phyloP scores from a whole-genome alignment of 2,888 invertebrate species.

The Chaetogeoica ovagalla region DNA sequence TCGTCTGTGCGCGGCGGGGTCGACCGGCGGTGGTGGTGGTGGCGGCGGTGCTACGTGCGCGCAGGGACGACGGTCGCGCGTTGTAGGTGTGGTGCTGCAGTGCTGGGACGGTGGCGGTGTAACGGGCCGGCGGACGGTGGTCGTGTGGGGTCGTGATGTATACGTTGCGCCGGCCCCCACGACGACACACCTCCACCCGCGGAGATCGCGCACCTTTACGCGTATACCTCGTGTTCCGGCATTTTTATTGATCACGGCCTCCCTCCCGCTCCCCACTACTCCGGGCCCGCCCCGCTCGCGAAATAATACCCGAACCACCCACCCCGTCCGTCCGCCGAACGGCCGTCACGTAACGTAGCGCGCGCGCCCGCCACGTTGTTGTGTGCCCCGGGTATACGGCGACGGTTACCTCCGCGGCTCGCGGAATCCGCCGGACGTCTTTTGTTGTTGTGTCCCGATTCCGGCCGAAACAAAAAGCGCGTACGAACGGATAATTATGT shows the following conservation, averaged over 20 bases:
- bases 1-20: no score
- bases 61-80: not conserved
- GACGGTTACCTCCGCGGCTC: no score
- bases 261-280: not conserved
- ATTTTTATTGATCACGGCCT: constrained; percentile 52
- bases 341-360: not conserved
- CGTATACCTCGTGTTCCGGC: constrained; percentile 49
- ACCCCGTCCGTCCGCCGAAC: not conserved
- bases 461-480: no score
- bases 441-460: no score
- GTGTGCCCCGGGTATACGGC: no score
- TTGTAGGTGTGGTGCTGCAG: no score
- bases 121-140: not conserved
- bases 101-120: no score
- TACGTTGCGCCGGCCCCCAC: constrained; percentile 45
- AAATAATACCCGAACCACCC: not conserved
- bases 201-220: constrained; percentile 41
- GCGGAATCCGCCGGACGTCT: no score
- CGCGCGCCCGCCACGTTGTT: no score
- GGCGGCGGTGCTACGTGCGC: no score
- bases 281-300: constrained; percentile 29
- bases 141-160: constrained; percentile 23
- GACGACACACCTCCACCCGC: constrained; percentile 24
- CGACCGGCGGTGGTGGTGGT: no score
- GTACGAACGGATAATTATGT: no score